These are phyloP conservation scores for Falco columbarius DNA, from an alignment of 2,797 vertebrate genomes.

Conservation along the genomic window DNA sequence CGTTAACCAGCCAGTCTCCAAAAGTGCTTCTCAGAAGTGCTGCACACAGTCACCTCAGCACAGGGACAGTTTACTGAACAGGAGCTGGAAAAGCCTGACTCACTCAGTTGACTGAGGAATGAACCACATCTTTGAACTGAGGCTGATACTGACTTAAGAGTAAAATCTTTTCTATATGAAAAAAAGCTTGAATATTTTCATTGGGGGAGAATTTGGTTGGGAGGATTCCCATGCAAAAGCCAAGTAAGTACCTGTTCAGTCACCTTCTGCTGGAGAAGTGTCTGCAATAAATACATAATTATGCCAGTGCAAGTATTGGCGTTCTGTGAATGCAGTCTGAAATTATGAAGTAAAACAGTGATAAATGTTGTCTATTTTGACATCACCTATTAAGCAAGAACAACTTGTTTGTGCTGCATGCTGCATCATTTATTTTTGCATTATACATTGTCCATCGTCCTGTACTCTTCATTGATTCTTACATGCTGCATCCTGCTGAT, in stretches of 20 bases:
- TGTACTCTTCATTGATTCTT: not conserved
- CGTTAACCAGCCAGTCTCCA: not conserved
- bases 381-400: not conserved
- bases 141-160: not conserved
- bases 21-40: not conserved
- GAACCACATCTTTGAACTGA: not conserved
- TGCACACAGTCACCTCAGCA: not conserved
- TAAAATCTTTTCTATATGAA: not conserved
- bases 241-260: not conserved
- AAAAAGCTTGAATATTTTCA: not conserved
- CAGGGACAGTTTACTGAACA: not conserved
- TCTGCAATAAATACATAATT: not conserved
- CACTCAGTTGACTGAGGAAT: not conserved
- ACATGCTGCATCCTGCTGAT: not conserved
- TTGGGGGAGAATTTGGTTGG: not conserved
- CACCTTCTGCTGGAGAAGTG: not conserved
- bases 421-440: not conserved
- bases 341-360: constrained; percentile 28
- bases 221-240: not conserved
- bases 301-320: not conserved
- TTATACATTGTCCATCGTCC: not conserved
- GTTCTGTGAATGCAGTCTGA: not conserved
- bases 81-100: not conserved
- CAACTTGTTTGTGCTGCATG: not conserved
- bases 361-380: not conserved